phyloP scores from a whole-genome alignment of 1,140 invertebrate species.

The Oppia nitens region DNA sequence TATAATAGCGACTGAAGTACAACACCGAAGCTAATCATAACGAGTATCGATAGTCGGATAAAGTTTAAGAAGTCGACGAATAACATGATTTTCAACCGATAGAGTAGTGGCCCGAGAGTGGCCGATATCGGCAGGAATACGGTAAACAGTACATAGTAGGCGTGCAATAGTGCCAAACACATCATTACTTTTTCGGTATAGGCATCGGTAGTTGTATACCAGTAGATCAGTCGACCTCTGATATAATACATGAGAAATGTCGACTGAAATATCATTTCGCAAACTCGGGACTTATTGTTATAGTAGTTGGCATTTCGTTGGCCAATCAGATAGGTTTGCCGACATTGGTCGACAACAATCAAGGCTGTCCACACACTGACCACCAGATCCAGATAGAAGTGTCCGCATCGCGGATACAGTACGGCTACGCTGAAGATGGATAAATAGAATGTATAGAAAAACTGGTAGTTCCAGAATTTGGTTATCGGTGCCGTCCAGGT shows the following conservation, averaged over 20 bases:
- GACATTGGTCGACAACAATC: neutral
- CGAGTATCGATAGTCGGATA: conserved; percentile 30
- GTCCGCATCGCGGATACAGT: conserved; percentile 30
- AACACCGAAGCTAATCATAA: conserved; percentile 30
- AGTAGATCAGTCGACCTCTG: conserved; percentile 11
- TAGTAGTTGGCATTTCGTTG: no score
- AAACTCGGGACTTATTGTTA: conserved; percentile 17
- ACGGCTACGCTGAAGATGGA: conserved; percentile 28
- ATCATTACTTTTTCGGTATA: conserved; percentile 20
- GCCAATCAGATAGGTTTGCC: conserved; percentile 3
- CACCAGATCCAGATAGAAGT: conserved; percentile 25
- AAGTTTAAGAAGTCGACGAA: conserved; percentile 31
- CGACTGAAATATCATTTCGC: conserved; percentile 20
- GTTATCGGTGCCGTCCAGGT: conserved; percentile 25
- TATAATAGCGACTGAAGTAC: conserved; percentile 32
- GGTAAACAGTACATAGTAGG: conserved; percentile 30
- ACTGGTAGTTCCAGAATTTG: conserved; percentile 25
- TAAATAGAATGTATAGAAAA: conserved; percentile 30
- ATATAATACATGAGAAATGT: conserved; percentile 17
- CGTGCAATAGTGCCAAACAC: conserved; percentile 27
- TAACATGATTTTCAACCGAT: conserved; percentile 31
- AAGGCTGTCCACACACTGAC: conserved; percentile 27
- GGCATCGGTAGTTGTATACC: neutral
- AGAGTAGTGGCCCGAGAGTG: conserved; percentile 30
- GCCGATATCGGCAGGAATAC: conserved; percentile 31